Base-by-base conservation (phyloP, 2,797 vertebrate species). In the Diceros bicornis region DNA sequence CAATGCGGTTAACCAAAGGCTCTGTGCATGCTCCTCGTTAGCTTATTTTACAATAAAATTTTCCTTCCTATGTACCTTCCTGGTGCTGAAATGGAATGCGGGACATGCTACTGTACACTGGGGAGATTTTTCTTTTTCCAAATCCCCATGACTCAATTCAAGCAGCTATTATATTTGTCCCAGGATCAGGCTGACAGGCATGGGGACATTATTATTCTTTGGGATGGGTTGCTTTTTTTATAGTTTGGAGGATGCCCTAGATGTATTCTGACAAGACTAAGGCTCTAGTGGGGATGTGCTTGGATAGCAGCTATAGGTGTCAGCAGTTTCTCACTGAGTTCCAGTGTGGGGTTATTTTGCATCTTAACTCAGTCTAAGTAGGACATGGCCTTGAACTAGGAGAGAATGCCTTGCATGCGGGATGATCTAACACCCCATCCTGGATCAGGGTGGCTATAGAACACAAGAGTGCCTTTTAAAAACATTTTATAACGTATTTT, bases 191-290 rank as follows among this genome's bases (percentile, higher is more conserved):
- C 44, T 44, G 69, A 41, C 1, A 72, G 47, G 32, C 34, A 34
- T 50, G 68, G 61, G 88, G 32, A 82, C 57, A 44, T 44, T 29
- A 8, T 90, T 89, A 21, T 88, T 44, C n/a, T 95, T 64, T 64
- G 57, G 44, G 41, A 90, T 71, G 34, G 20, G 23, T 68, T 92
- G 21, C 12, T 82, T 93, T 47, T 12, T 21, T 87, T 66, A 9
- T 25, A 61, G 41, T 83, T 62, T 32, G 32, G 62, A 96, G 69
- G 85, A n/a, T 91, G 78, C 37, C 91, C 64, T 86, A 84, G 82
- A 78, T 83, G 50, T 37, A 47, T 25, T 89, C 57, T 75, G 83
- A 83, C 83, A 69, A 64, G 69, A 52, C 62, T 37, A 2, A 77
- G 55, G 7, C 41, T 87, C 37, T 8, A 23, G 83, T 10, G 71